phyloP scores from a whole-genome alignment of 1,140 invertebrate species.

The Zelostemma sp. region DNA sequence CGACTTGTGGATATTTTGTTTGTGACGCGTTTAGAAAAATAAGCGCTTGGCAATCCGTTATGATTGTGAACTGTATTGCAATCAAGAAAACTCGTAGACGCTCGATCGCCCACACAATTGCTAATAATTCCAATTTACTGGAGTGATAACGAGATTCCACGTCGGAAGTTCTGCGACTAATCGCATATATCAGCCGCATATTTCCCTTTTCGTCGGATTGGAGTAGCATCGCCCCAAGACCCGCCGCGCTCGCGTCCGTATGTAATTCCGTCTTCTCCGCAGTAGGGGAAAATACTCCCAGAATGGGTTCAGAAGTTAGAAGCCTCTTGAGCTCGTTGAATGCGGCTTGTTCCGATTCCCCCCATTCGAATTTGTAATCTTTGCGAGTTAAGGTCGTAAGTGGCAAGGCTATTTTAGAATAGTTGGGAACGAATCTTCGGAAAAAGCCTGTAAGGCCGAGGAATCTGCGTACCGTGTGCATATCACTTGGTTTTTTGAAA shows the following conservation, averaged over 20 bases:
- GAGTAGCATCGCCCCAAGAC: conserved; percentile 54
- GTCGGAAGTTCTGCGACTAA: conserved; percentile 31
- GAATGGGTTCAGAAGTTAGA: conserved; percentile 18
- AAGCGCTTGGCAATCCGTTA: conserved; percentile 32
- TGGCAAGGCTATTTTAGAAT: conserved; percentile 53
- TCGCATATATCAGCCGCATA: conserved; percentile 23
- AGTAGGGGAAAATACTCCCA: conserved; percentile 32
- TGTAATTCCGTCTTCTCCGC: conserved; percentile 33
- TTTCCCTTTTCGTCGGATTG: conserved; percentile 30
- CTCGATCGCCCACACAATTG: conserved; percentile 31
- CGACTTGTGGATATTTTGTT: conserved; percentile 20
- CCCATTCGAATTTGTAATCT: conserved; percentile 23
- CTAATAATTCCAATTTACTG: conserved; percentile 40
- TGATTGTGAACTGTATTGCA: conserved; percentile 18
- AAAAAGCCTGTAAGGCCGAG: conserved; percentile 56
- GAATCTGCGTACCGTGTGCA: conserved; percentile 52
- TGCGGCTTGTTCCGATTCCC: conserved; percentile 12
- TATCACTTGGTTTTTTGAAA: conserved; percentile 50
- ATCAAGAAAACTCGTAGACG: conserved; percentile 29
- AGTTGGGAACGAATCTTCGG: conserved; percentile 51
- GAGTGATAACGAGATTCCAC: conserved; percentile 44
- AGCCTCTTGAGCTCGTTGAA: conserved; percentile 36
- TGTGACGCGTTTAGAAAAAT: conserved; percentile 17
- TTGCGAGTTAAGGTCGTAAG: conserved; percentile 53
- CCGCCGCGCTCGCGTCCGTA: conserved; percentile 52